Percentiles rank a stretch among this genome's conserved stretches.
Evolutionary conservation across 35 echinoderm and acorn worm genomes (phyloP).

Genomic region (Hemicentrotus pulcherrimus): DNA sequence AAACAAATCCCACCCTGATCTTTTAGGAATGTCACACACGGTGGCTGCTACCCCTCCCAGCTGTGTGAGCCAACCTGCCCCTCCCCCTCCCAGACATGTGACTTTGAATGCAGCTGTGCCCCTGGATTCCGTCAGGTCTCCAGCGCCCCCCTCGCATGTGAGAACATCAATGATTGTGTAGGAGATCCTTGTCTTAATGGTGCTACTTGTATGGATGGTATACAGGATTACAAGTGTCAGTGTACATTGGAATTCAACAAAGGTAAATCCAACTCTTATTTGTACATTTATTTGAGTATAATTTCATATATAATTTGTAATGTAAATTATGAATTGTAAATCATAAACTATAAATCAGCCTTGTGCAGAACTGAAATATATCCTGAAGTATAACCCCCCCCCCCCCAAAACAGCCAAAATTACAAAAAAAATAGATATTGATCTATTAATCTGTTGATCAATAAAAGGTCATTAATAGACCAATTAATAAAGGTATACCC

Average conservation of each 20-base stretch:
- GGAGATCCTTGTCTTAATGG: conserved; percentile 89
- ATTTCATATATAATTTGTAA: no score
- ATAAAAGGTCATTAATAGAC: no score
- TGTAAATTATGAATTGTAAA: no score
- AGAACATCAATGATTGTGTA: conserved; percentile 87
- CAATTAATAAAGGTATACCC: no score
- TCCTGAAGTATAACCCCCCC: no score
- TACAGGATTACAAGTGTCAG: conserved; percentile 87
- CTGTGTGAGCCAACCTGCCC: conserved; percentile 86
- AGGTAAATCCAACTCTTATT: conserved; percentile 56
- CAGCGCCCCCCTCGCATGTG: conserved; percentile 68
- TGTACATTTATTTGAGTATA: no score
- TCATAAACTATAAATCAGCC: no score
- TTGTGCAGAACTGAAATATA: no score
- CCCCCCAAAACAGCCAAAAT: no score
- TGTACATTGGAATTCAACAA: conserved; percentile 96
- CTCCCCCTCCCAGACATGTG: conserved; percentile 74
- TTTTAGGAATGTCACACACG: conserved; percentile 85
- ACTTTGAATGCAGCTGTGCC: conserved; percentile 88
- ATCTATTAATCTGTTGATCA: no score
- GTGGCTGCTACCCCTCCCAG: conserved; percentile 78
- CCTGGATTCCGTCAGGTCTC: conserved; percentile 65
- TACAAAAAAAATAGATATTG: no score
- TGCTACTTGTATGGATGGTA: conserved; percentile 92
- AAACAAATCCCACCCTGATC: neutral